Percentiles rank a stretch among this genome's conserved stretches.
These are phyloP conservation scores for Naso thynnoides DNA, from an alignment of 2,797 vertebrate genomes.

Conservation along the genomic window DNA sequence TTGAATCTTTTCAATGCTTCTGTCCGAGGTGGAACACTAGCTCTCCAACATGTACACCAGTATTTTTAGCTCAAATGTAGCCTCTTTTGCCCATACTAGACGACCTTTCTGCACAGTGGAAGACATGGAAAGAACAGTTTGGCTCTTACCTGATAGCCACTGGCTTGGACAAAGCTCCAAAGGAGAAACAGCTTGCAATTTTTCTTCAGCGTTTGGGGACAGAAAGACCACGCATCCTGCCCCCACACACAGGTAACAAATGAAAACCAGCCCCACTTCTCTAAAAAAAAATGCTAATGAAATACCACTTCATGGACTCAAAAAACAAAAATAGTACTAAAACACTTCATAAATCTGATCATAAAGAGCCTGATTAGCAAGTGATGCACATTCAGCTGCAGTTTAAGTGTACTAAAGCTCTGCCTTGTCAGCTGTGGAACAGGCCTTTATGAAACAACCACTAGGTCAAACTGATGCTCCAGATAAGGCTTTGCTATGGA, in stretches of 20 bases:
- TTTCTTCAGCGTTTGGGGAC: slow-evolving; percentile 77
- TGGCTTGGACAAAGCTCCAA: slow-evolving; percentile 82
- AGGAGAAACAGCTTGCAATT: slow-evolving; percentile 81
- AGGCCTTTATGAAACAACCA: neutral
- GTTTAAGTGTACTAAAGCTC: neutral
- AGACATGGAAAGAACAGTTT: slow-evolving; percentile 81
- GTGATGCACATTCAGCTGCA: neutral
- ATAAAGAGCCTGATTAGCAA: neutral
- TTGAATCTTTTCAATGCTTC: slow-evolving; percentile 28
- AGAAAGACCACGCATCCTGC: slow-evolving; percentile 77
- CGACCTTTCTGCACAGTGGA: slow-evolving; percentile 72
- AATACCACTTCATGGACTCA: neutral
- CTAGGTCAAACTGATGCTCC: neutral
- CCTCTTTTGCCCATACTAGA: slow-evolving; percentile 76
- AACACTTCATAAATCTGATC: neutral
- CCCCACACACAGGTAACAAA: slow-evolving; percentile 75
- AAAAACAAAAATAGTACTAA: neutral
- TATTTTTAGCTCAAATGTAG: slow-evolving; percentile 71
- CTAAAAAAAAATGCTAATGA: slow-evolving; percentile 16
- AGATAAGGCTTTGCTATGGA: slow-evolving; percentile 3
- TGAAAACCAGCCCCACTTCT: slow-evolving; percentile 28
- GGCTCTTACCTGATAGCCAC: slow-evolving; percentile 77
- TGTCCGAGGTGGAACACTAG: slow-evolving; percentile 18
- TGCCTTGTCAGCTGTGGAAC: neutral
- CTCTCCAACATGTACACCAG: slow-evolving; percentile 36